Conservation (phyloP, 2,888 invertebrate genomes). For the Andricus curvator region DNA sequence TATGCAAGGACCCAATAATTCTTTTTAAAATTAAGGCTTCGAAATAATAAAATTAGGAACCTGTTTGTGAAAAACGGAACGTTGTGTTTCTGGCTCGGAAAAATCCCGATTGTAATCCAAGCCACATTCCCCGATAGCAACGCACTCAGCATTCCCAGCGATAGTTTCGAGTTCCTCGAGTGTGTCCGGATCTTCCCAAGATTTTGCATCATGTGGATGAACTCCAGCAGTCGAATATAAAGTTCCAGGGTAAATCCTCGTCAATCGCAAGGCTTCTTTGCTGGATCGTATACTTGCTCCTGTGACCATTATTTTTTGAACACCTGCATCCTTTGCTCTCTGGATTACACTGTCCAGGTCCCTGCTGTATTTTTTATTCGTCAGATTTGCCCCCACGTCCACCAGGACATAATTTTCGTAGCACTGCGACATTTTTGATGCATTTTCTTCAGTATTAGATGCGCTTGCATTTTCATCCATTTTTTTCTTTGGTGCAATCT, state of each 20-base stretch:
- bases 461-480: slow-evolving; percentile 62
- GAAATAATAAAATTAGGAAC: not conserved
- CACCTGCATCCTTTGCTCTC: slow-evolving; percentile 95
- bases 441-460: slow-evolving; percentile 42
- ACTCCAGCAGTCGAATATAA: slow-evolving; percentile 95
- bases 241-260: slow-evolving; percentile 93
- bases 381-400: slow-evolving; percentile 95
- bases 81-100: slow-evolving; percentile 92
- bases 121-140: slow-evolving; percentile 96
- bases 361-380: slow-evolving; percentile 94
- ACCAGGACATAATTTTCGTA: slow-evolving; percentile 95
- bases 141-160: slow-evolving; percentile 91
- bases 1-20: too few species aligned
- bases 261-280: slow-evolving; percentile 93
- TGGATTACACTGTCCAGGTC: slow-evolving; percentile 95
- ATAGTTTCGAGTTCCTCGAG: slow-evolving; percentile 84
- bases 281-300: slow-evolving; percentile 93
- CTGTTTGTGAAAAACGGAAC: slow-evolving; percentile 92
- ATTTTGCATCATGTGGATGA: slow-evolving; percentile 96
- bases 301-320: slow-evolving; percentile 96
- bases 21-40: too few species aligned
- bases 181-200: slow-evolving; percentile 84
- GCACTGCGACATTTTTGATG: slow-evolving; percentile 85
- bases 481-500: slow-evolving; percentile 68
- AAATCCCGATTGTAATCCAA: slow-evolving; percentile 96